phyloP scores from a whole-genome alignment of 2,113 vertebrate genomes.

The Stegostoma tigrinum region DNA sequence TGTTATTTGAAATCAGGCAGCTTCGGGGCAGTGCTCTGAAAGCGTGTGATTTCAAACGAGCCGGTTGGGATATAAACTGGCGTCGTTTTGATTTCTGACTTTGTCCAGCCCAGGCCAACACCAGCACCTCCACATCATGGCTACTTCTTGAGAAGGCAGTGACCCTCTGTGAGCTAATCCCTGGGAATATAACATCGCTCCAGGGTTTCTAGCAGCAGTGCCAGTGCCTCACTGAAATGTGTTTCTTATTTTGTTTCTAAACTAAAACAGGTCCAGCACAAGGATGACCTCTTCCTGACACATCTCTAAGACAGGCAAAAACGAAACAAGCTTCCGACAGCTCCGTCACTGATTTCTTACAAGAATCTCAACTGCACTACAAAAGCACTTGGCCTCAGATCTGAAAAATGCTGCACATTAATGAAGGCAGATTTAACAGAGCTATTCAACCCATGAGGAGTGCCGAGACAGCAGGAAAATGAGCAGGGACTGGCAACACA shows the following conservation, averaged over 20 bases:
- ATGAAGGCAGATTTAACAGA: not conserved
- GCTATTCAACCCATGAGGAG: not conserved
- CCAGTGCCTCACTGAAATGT: not conserved
- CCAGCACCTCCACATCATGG: too few relatives aligned
- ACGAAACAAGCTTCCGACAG: not conserved
- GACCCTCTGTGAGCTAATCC: too few relatives aligned
- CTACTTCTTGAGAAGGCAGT: too few relatives aligned
- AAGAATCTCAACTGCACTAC: not conserved
- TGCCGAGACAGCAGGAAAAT: not conserved
- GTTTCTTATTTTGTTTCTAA: not conserved
- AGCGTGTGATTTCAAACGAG: too few relatives aligned
- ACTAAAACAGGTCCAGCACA: not conserved
- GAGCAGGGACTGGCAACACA: not conserved
- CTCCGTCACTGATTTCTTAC: not conserved
- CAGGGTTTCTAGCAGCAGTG: not conserved
- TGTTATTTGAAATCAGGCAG: too few relatives aligned
- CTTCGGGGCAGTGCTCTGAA: too few relatives aligned
- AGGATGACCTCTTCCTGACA: slow-evolving; percentile 6
- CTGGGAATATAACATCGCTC: too few relatives aligned
- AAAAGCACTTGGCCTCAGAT: not conserved
- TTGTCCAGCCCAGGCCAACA: too few relatives aligned
- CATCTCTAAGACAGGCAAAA: not conserved
- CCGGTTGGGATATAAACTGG: too few relatives aligned
- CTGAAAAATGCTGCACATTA: not conserved
- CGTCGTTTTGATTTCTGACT: too few relatives aligned